These are phyloP conservation scores for Leucophenga montana DNA, from an alignment of 2,888 invertebrate species.

Conservation along the genomic window DNA sequence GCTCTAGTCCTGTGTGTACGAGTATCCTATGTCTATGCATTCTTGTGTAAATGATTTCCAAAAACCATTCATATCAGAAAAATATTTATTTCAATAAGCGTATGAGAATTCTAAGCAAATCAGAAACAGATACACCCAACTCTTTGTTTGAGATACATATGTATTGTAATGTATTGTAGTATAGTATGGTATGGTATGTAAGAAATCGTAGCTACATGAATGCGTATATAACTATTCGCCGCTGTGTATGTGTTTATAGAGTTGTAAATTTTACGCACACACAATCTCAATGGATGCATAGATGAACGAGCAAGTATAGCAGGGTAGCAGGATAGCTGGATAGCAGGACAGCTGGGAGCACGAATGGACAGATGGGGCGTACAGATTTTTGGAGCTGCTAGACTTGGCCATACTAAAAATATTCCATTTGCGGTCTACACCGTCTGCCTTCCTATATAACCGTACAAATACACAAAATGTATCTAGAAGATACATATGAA, in stretches of 20 bases:
- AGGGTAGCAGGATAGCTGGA: too few species aligned
- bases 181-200: too few species aligned
- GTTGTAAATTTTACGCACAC: not conserved
- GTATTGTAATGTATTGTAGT: too few species aligned
- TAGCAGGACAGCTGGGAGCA: not conserved
- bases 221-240: too few species aligned
- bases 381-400: too few species aligned
- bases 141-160: constrained; percentile 48
- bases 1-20: not conserved
- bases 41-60: constrained; percentile 43
- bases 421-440: not conserved
- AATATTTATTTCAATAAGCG: constrained; percentile 51
- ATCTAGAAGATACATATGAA: not conserved
- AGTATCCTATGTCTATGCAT: not conserved
- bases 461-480: not conserved
- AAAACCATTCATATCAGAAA: constrained; percentile 50
- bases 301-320: not conserved
- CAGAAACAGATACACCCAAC: constrained; percentile 62
- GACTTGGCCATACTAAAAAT: constrained; percentile 6
- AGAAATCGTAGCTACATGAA: not conserved
- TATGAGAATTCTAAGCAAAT: constrained; percentile 62
- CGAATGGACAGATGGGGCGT: not conserved
- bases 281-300: too few species aligned
- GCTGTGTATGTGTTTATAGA: not conserved
- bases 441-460: too few species aligned